Percentiles rank a stretch among this genome's conserved stretches.
Conservation (phyloP, 1,140 invertebrate species). For the Sesamia nonagrioides region DNA sequence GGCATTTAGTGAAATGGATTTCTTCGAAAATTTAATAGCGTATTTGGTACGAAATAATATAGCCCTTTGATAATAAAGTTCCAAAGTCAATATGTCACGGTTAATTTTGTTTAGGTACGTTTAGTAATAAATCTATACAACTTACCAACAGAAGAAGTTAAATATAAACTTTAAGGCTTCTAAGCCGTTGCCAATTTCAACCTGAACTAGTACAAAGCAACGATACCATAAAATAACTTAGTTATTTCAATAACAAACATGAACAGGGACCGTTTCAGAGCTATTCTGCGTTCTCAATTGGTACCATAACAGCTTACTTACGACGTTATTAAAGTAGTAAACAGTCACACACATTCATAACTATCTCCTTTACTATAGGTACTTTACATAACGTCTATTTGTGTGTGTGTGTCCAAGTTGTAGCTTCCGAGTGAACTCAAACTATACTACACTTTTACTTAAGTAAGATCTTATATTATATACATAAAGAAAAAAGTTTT, state of each 20-base stretch:
- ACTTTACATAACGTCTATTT: neutral
- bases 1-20: too few species aligned
- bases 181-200: neutral
- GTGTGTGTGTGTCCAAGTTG: neutral
- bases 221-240: constrained; percentile 5
- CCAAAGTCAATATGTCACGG: too few species aligned
- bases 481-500: too few species aligned
- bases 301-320: neutral
- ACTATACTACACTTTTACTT: too few species aligned
- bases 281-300: neutral
- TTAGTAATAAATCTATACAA: neutral
- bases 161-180: neutral
- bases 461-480: too few species aligned
- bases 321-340: constrained; percentile 18
- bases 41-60: too few species aligned
- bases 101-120: too few species aligned
- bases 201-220: neutral
- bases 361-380: neutral
- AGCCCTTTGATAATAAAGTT: too few species aligned
- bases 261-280: neutral
- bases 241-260: constrained; percentile 11
- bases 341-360: constrained; percentile 8
- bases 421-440: too few species aligned
- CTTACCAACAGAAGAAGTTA: neutral
- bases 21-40: too few species aligned